phyloP scores from a whole-genome alignment of 2,797 vertebrate species.

The Emydoidea blandingii region DNA sequence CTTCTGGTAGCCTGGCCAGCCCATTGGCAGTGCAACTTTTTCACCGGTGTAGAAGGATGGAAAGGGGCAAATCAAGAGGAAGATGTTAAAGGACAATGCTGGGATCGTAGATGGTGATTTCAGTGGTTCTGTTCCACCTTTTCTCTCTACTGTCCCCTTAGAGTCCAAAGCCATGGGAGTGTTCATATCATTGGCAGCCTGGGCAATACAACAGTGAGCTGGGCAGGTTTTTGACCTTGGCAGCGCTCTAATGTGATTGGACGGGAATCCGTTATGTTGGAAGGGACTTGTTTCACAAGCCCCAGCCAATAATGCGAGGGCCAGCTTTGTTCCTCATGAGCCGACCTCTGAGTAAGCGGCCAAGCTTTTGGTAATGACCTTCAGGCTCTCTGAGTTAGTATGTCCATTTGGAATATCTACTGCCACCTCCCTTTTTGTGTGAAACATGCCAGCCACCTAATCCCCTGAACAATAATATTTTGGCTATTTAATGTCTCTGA shows the following conservation, averaged over 20 bases:
- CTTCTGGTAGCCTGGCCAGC: not conserved
- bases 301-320: not conserved
- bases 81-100: not conserved
- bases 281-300: not conserved
- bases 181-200: not conserved
- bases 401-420: not conserved
- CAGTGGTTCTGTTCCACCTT: not conserved
- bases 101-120: not conserved
- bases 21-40: not conserved
- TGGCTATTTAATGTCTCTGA: constrained; percentile 51
- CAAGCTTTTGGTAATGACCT: not conserved
- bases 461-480: constrained; percentile 14
- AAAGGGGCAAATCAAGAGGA: not conserved
- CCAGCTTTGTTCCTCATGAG: not conserved
- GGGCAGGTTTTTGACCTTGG: not conserved
- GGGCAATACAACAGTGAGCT: not conserved
- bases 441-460: not conserved
- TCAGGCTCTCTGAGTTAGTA: not conserved
- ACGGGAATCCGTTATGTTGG: not conserved
- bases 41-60: rapidly evolving
- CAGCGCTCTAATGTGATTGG: not conserved
- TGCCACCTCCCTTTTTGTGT: not conserved
- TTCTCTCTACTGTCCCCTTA: not conserved
- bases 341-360: not conserved
- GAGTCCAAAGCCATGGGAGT: not conserved